phyloP scores from a whole-genome alignment of 2,888 invertebrate species.

The Scaeva pyrastri region DNA sequence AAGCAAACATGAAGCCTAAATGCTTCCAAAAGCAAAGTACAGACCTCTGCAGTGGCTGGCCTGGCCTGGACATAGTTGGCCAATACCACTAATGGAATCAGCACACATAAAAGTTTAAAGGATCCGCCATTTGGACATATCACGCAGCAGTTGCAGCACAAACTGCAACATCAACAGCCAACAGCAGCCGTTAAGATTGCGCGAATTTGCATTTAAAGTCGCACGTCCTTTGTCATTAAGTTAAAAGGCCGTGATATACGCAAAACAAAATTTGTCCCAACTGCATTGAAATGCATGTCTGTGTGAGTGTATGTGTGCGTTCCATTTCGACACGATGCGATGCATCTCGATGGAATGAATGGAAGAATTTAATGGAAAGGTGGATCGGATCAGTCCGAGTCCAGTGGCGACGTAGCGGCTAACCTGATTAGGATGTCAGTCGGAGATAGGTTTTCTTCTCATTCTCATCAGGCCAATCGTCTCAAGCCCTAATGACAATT shows the following conservation, averaged over 20 bases:
- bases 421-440: conserved; percentile 74
- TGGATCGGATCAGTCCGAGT: too few species aligned
- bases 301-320: conserved; percentile 21
- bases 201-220: conserved; percentile 72
- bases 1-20: conserved; percentile 19
- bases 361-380: conserved; percentile 45
- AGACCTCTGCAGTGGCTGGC: neutral
- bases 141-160: conserved; percentile 60
- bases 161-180: conserved; percentile 12
- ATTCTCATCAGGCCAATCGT: conserved; percentile 31
- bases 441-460: conserved; percentile 22
- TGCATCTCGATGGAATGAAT: neutral
- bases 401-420: conserved; percentile 5
- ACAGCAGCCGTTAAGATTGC: conserved; percentile 58
- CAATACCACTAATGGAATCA: conserved; percentile 56
- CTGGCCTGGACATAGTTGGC: neutral
- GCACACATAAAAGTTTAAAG: conserved; percentile 45
- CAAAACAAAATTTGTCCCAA: conserved; percentile 35
- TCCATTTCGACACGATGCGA: conserved; percentile 19
- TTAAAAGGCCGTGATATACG: conserved; percentile 64
- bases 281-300: neutral
- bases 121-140: conserved; percentile 56
- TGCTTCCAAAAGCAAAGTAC: conserved; percentile 30
- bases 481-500: conserved; percentile 73
- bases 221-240: conserved; percentile 71